Evolutionary conservation across 2,888 invertebrate genomes (phyloP), one percentile per base, ranked within the genome.

Genomic region (Itoplectis maculator): DNA sequence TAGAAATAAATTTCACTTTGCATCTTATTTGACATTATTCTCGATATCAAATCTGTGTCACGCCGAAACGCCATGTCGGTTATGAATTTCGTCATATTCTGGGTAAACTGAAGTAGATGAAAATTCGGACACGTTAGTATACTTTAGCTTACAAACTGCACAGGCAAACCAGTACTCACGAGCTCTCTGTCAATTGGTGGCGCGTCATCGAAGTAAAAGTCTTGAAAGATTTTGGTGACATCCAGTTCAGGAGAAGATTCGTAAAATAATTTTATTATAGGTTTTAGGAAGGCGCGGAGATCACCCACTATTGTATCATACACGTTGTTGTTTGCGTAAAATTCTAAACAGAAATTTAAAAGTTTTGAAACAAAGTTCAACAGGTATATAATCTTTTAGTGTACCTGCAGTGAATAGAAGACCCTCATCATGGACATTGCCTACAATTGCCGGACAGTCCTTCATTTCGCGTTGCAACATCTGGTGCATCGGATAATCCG

Each of bases 351-450:
- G 72, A 72, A 51, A 18, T 20, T 11, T 15, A 6, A 3, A 23
- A 18, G 35, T 13, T 47, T 2, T 29, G 23, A 13, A 18, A 49
- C n/a, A 49, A 49, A 63, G 29, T 54, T 11, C 18, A 15, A 13
- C n/a, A 6, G 20, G 18, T 7, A 23, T 13, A 4, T 3, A 42
- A 5, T 9, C 5, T 42, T 45, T 11, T 9, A 37, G 49, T 42
- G 65, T 23, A 85, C 87, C 18, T 49, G 63, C 51, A 15, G 81
- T 78, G 0, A 81, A 40, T 11, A 81, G 5, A 2, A 86, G 76
- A 56, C 85, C 87, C 70, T 87, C 87, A 37, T 87, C 70, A 37
- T 23, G 69, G 49, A 80, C 81, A 7, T 61, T 13, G 5, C 87
- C 87, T 15, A 59, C 49, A 7, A 87, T 85, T 8, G 74, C 80